Evolutionary conservation across 2,113 vertebrate species (phyloP).

Genomic region (Dendrocopos noguchii): DNA sequence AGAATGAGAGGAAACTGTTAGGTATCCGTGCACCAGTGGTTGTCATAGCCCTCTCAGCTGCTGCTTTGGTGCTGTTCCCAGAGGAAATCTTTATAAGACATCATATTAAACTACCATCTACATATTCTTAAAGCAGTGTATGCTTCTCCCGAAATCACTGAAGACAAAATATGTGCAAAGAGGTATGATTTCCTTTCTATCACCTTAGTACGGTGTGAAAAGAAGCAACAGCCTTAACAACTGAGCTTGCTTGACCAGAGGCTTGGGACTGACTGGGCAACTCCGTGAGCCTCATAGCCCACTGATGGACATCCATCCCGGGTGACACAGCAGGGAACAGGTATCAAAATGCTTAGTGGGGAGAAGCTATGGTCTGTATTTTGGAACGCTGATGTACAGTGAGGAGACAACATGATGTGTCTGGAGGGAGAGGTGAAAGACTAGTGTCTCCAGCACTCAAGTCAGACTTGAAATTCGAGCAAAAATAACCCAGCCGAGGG

Average conservation of each 20-base stretch:
- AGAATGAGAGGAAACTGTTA: background rate
- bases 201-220: background rate
- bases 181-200: background rate
- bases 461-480: background rate
- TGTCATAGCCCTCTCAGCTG: background rate
- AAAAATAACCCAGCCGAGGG: background rate
- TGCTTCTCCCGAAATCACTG: background rate
- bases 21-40: fast-evolving
- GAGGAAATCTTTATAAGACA: background rate
- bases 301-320: fast-evolving
- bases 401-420: fast-evolving
- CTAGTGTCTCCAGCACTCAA: background rate
- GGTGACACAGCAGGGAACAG: fast-evolving
- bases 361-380: too few relatives aligned
- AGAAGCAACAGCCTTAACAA: background rate
- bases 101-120: background rate
- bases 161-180: background rate
- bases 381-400: background rate
- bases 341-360: fast-evolving
- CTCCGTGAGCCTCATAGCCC: background rate
- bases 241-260: background rate
- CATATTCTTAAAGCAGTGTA: background rate
- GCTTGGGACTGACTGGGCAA: background rate
- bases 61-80: background rate
- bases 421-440: background rate